phyloP scores from a whole-genome alignment of 1,140 invertebrate genomes.

The Aphidius ervi region DNA sequence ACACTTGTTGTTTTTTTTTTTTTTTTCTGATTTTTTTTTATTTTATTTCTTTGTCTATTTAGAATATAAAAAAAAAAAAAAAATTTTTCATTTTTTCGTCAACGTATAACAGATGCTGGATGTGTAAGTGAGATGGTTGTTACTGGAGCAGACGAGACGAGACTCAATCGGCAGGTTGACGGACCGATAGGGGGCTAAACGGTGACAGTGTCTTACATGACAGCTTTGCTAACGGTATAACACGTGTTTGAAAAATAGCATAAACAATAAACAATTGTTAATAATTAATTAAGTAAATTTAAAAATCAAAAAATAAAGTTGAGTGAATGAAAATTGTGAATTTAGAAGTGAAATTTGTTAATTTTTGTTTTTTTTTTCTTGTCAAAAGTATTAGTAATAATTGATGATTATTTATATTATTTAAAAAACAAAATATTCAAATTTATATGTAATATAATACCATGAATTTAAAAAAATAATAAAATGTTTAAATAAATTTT shows the following conservation, averaged over 20 bases:
- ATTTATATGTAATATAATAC: too few species aligned
- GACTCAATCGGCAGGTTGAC: slow-evolving; percentile 28
- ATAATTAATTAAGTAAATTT: too few species aligned
- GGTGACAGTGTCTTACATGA: slow-evolving; percentile 26
- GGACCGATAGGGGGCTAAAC: slow-evolving; percentile 30
- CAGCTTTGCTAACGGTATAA: slow-evolving; percentile 18
- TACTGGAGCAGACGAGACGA: neutral
- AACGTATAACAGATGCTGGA: neutral
- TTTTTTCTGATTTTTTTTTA: too few species aligned
- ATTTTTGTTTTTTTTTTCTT: neutral
- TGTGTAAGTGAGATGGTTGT: neutral
- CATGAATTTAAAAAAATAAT: neutral
- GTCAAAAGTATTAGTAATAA: too few species aligned
- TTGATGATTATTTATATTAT: too few species aligned
- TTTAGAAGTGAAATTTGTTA: neutral
- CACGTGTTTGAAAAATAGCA: slow-evolving; percentile 20
- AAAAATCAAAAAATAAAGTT: too few species aligned
- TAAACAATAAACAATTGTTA: too few species aligned
- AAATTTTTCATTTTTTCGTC: neutral
- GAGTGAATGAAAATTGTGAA: neutral
- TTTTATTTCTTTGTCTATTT: too few species aligned
- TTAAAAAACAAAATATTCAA: too few species aligned
- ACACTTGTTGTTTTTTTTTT: too few species aligned
- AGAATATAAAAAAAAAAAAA: neutral
- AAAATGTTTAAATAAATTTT: neutral